phyloP scores from a whole-genome alignment of 2,888 invertebrate genomes.

The Abrostola tripartita region DNA sequence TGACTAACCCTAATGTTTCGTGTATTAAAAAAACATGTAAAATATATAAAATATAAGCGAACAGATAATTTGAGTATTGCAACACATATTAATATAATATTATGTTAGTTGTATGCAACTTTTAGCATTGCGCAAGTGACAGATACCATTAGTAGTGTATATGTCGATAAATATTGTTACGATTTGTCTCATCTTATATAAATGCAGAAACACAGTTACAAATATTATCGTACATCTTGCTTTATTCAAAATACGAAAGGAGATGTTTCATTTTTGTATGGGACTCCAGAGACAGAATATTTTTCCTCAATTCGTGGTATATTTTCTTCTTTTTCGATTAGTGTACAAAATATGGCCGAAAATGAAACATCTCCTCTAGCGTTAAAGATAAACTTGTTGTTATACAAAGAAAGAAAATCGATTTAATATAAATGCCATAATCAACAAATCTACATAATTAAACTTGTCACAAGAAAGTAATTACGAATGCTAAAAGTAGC shows the following conservation, averaged over 20 bases:
- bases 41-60: conserved; percentile 48
- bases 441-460: not conserved
- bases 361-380: too few species aligned
- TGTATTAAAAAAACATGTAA: conserved; percentile 39
- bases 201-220: too few species aligned
- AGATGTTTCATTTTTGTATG: not conserved
- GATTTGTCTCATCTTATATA: too few species aligned
- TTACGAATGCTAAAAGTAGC: conserved; percentile 23
- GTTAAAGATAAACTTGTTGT: too few species aligned
- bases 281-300: conserved; percentile 1
- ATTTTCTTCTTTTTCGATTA: too few species aligned
- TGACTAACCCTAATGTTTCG: conserved; percentile 44
- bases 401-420: too few species aligned
- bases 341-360: too few species aligned
- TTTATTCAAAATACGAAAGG: too few species aligned
- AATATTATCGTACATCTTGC: too few species aligned
- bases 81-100: conserved; percentile 43
- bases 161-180: not conserved
- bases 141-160: not conserved
- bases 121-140: conserved; percentile 26
- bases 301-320: too few species aligned
- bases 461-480: not conserved
- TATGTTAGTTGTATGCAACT: conserved; percentile 15
- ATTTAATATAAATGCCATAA: not conserved
- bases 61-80: conserved; percentile 56